Conservation (phyloP, 2,797 vertebrate genomes). For the Falco cherrug region DNA sequence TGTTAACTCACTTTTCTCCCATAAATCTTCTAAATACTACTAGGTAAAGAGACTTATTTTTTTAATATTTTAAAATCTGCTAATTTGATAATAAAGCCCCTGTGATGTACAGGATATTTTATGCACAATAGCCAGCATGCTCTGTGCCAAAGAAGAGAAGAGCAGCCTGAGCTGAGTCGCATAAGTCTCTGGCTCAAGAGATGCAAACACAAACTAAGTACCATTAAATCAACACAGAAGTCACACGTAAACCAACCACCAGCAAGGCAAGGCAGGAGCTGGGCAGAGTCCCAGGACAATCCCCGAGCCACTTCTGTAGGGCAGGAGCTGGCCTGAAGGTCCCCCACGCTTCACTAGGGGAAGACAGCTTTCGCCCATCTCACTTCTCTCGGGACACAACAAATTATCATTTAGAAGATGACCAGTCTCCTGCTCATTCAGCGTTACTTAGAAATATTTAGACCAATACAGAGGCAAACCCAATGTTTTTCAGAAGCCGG, state of each 20-base stretch:
- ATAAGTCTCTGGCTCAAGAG: not conserved
- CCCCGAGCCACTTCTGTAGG: not conserved
- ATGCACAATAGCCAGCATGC: not conserved
- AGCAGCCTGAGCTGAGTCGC: not conserved
- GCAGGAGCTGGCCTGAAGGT: fast-evolving
- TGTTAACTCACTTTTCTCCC: not conserved
- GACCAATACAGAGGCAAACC: not conserved
- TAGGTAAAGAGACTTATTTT: not conserved
- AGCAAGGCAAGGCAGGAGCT: not conserved
- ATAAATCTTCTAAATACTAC: not conserved
- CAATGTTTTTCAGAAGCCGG: not conserved
- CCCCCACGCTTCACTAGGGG: fast-evolving
- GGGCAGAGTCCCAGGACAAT: not conserved
- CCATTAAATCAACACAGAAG: not conserved
- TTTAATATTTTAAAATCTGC: not conserved
- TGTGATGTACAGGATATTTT: not conserved
- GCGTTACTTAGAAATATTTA: not conserved
- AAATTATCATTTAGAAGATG: not conserved
- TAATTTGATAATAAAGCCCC: not conserved
- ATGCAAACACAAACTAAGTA: not conserved
- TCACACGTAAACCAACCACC: not conserved
- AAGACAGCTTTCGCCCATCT: not conserved
- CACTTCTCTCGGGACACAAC: fast-evolving
- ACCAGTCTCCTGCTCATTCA: not conserved
- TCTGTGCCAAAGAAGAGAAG: not conserved